Conservation (phyloP, 2,888 invertebrate species). For the Stenolophus ochropezus region DNA sequence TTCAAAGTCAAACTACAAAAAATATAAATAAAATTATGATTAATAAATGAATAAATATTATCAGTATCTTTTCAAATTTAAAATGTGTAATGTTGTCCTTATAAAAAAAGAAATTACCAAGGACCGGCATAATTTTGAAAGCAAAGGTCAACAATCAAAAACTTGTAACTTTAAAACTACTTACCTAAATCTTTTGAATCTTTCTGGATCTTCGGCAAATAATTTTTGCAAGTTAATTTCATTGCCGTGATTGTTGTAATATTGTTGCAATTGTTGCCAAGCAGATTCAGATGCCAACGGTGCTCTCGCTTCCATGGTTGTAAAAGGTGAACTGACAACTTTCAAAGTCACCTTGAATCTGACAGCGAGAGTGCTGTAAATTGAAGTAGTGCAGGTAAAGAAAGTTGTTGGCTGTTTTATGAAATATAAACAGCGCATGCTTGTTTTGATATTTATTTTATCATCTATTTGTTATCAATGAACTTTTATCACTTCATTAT, state of each 20-base stretch:
- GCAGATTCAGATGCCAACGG: slow-evolving; percentile 80
- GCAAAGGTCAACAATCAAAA: slow-evolving; percentile 5
- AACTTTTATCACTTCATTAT: background rate
- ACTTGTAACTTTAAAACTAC: slow-evolving; percentile 47
- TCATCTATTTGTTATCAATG: background rate
- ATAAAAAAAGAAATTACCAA: background rate
- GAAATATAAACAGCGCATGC: slow-evolving; percentile 48
- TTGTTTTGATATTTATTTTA: slow-evolving; percentile 23
- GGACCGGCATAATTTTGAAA: slow-evolving; percentile 14
- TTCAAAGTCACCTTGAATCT: slow-evolving; percentile 61
- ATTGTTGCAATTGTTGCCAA: slow-evolving; percentile 85
- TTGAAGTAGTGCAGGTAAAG: slow-evolving; percentile 48
- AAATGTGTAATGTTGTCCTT: background rate
- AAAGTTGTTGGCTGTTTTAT: slow-evolving; percentile 41
- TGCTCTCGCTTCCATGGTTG: slow-evolving; percentile 74
- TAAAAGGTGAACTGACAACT: slow-evolving; percentile 56
- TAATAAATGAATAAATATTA: too few species aligned
- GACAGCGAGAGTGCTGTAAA: slow-evolving; percentile 20
- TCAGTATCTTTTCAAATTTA: too few species aligned
- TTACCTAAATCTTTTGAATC: slow-evolving; percentile 94
- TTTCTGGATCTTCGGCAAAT: slow-evolving; percentile 85
- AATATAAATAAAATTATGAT: background rate
- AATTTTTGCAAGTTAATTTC: slow-evolving; percentile 88
- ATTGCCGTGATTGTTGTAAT: slow-evolving; percentile 82
- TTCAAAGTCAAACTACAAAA: slow-evolving; percentile 80